These are phyloP conservation scores for Callipepla californica DNA, from an alignment of 2,113 vertebrate genomes.

Conservation along the genomic window DNA sequence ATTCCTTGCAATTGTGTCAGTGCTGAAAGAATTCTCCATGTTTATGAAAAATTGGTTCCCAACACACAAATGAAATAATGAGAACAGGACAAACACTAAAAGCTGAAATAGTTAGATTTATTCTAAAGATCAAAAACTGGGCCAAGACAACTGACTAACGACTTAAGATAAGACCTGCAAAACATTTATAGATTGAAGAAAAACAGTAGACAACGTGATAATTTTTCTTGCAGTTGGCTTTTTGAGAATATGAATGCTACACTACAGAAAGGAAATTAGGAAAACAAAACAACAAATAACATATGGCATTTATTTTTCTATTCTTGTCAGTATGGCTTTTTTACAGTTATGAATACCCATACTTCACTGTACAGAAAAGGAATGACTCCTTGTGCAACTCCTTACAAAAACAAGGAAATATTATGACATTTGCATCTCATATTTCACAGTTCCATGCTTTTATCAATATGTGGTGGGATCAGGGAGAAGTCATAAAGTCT, in stretches of 20 bases:
- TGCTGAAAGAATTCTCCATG: not conserved
- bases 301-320: not conserved
- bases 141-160: not conserved
- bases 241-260: not conserved
- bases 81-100: not conserved
- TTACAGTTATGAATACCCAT: not conserved
- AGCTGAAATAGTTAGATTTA: not conserved
- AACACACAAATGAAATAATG: not conserved
- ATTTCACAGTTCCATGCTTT: not conserved
- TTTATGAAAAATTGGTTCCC: not conserved
- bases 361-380: not conserved
- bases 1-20: not conserved
- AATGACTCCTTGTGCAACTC: not conserved
- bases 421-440: not conserved
- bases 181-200: not conserved
- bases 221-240: not conserved
- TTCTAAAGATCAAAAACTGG: not conserved
- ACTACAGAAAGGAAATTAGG: not conserved
- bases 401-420: not conserved
- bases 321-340: not conserved
- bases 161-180: not conserved
- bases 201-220: not conserved
- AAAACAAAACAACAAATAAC: not conserved
- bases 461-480: not conserved
- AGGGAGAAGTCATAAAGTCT: not conserved